phyloP scores from a whole-genome alignment of 2,888 invertebrate genomes.

The Tipula confusa region DNA sequence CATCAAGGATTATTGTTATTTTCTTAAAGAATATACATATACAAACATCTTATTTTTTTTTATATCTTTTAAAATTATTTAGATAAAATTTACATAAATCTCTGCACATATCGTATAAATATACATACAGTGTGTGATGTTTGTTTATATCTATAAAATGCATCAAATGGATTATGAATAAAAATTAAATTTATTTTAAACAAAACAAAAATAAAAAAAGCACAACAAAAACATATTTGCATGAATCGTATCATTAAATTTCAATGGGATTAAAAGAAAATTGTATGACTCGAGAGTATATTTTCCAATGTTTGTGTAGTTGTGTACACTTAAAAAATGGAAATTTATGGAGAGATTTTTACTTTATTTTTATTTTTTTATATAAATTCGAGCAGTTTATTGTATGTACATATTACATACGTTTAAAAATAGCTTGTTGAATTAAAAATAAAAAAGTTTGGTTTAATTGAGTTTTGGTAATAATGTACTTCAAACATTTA shows the following conservation, averaged over 20 bases:
- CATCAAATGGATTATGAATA: conserved; percentile 3
- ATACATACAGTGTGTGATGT: no score
- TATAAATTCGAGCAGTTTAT: no score
- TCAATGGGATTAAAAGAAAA: conserved; percentile 25
- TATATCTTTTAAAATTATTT: not conserved
- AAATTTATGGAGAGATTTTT: not conserved
- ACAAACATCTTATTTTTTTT: not conserved
- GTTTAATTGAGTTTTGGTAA: conserved; percentile 12
- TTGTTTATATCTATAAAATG: not conserved
- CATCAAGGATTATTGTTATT: not conserved
- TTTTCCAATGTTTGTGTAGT: not conserved
- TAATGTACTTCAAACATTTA: not conserved
- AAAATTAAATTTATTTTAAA: not conserved
- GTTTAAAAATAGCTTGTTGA: not conserved
- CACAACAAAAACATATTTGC: not conserved
- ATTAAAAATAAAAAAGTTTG: not conserved
- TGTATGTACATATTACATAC: not conserved
- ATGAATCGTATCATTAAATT: conserved; percentile 3
- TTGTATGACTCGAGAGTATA: not conserved
- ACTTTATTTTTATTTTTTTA: no score
- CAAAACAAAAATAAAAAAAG: not conserved
- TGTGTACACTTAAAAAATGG: not conserved
- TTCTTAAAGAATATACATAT: not conserved
- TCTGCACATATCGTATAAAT: not conserved
- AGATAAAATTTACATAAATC: not conserved